Conservation (phyloP, 2,797 vertebrate genomes). For the Smutsia temminckii region DNA sequence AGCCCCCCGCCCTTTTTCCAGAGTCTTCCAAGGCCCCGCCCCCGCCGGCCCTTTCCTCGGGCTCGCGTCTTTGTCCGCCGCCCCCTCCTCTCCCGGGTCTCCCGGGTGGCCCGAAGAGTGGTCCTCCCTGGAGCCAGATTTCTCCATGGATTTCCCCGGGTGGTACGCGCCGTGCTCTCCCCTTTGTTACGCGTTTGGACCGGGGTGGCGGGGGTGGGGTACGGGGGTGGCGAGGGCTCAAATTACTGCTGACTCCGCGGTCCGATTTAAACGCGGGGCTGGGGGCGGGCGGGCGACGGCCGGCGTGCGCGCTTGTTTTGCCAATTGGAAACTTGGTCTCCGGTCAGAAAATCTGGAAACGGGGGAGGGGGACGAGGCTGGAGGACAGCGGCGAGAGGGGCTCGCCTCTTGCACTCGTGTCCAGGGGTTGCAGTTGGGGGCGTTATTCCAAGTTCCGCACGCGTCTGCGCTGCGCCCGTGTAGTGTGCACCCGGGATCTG, state of each 20-base stretch:
- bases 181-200: conserved; percentile 53
- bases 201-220: conserved; percentile 9
- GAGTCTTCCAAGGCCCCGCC: conserved; percentile 60
- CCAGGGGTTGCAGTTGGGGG: conserved; percentile 15
- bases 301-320: background rate
- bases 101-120: background rate
- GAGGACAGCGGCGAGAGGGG: background rate
- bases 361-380: background rate
- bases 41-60: background rate
- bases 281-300: conserved; percentile 6
- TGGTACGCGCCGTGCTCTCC: background rate
- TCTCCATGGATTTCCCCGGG: background rate
- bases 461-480: background rate
- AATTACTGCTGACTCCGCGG: conserved; percentile 57
- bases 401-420: background rate
- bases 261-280: background rate
- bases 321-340: conserved; percentile 48
- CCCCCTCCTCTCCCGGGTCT: background rate
- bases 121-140: background rate
- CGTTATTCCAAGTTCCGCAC: background rate
- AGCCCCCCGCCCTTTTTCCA: conserved; percentile 68
- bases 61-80: conserved; percentile 44
- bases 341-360: background rate
- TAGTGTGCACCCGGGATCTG: background rate
- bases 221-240: conserved; percentile 38